Percentiles rank a stretch among this genome's conserved stretches.
Evolutionary conservation across 2,113 vertebrate species (phyloP).

Genomic region (Asarcornis scutulata): DNA sequence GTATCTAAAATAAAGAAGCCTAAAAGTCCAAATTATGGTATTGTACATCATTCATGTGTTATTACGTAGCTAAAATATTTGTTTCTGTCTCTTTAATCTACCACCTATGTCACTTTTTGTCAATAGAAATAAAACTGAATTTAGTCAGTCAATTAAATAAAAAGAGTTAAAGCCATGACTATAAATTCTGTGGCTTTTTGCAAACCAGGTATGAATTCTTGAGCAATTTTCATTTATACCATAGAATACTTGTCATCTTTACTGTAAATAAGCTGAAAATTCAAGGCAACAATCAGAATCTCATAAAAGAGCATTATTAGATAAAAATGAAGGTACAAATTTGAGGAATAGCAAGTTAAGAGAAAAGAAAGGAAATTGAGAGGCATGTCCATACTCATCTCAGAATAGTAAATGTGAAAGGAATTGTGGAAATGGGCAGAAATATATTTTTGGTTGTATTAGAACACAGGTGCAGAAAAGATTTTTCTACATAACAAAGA

Average conservation of each 20-base stretch:
- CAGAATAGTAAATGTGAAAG: background rate
- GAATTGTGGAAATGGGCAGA: background rate
- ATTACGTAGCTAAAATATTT: background rate
- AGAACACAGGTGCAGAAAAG: background rate
- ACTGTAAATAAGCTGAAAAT: background rate
- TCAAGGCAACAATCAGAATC: background rate
- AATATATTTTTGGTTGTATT: accelerated
- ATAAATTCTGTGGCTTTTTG: background rate
- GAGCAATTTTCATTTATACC: background rate
- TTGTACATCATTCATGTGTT: background rate
- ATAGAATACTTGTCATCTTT: background rate
- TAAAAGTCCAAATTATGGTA: background rate
- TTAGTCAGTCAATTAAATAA: background rate
- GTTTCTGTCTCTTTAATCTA: background rate
- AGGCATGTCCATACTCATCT: background rate
- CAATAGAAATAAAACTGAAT: background rate
- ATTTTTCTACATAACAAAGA: background rate
- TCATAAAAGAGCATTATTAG: background rate
- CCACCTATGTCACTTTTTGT: background rate
- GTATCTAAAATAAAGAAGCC: background rate
- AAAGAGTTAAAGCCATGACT: accelerated
- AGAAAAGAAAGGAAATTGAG: background rate
- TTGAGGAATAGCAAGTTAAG: background rate
- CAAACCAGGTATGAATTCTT: background rate
- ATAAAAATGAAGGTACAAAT: background rate